Evolutionary conservation across 2,888 invertebrate genomes (phyloP), one percentile per base, ranked within the genome.

Genomic region (Noctua pronuba): DNA sequence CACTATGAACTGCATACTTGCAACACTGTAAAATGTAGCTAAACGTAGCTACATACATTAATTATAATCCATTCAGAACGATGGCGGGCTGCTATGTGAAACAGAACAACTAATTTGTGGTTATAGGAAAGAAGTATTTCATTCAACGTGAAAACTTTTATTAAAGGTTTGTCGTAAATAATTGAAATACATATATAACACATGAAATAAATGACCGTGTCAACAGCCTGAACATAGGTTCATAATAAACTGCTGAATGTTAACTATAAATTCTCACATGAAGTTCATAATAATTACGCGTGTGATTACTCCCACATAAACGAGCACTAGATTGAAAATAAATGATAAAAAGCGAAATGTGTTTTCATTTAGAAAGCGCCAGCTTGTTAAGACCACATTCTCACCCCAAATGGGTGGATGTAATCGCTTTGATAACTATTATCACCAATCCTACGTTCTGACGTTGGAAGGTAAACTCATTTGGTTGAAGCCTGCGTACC

Each of bases 391-490:
- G 41, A 73, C 52, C 55, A 68, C 67, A 77, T 81, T 82, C 69
- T 67, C 24, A 75, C 69, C 72, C 60, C 73, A 75, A 75, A 79
- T 80, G 73, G 82, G 69, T 62, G 31, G 60, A 52, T 73, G 35
- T 85, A 79, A 87, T 85, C 70, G 65, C 78, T 71, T 77, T 68
- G 58, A 78, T 83, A 73, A 67, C 75, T 79, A 71, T 85, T 85
- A 87, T 80, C 75, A 79, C 79, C 80, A 79, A 85, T 87, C 82
- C 72, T 78, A 73, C 65, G 69, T 49, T 74, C 71, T 73, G 60
- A 73, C 44, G 58, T 73, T 73, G 78, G 70, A 62, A 82, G 79
- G 75, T 84, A 86, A 86, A 82, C 68, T 82, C 73, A 77, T 85
- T 86, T 73, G 79, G 78, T 79, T 74, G 70, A 74, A 87, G 75